A percentile compares a stretch with the other conserved stretches of the same genome.
phyloP scores from a whole-genome alignment of 2,113 vertebrate genomes.

The Gymnogyps californianus region DNA sequence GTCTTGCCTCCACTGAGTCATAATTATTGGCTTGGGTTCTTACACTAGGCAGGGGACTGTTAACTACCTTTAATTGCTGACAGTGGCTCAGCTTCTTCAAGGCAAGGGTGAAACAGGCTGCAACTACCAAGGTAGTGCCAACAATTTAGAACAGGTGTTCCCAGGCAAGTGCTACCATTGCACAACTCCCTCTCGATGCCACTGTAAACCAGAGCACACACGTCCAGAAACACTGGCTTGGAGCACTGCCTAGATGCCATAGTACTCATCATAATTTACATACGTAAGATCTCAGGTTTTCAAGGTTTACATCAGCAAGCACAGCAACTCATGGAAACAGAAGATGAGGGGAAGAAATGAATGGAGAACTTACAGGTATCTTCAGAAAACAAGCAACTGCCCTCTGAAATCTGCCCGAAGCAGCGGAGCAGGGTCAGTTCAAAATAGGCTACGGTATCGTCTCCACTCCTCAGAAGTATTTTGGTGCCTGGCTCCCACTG shows the following conservation, averaged over 20 bases:
- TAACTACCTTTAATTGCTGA: not conserved
- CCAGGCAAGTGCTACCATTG: not conserved
- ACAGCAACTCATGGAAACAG: not conserved
- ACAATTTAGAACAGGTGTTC: not conserved
- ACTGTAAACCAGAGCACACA: not conserved
- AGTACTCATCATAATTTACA: not conserved
- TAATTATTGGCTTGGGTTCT: not conserved
- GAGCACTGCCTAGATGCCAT: not conserved
- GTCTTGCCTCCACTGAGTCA: not conserved
- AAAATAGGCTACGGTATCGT: accelerated
- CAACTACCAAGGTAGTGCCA: not conserved
- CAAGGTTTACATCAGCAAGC: not conserved
- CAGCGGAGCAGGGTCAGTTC: not conserved
- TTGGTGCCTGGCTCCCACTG: not conserved
- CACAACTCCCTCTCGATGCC: not conserved
- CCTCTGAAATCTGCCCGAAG: not conserved
- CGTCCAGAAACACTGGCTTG: not conserved
- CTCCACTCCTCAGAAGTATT: not conserved
- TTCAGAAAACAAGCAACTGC: not conserved
- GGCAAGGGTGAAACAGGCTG: not conserved
- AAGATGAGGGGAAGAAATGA: not conserved
- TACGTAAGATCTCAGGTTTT: not conserved
- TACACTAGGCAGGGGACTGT: not conserved
- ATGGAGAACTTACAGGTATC: not conserved
- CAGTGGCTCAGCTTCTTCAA: not conserved